Percentiles rank a stretch among this genome's conserved stretches.
Evolutionary conservation across 2,888 invertebrate species (phyloP).

Genomic region (Tholera decimalis): DNA sequence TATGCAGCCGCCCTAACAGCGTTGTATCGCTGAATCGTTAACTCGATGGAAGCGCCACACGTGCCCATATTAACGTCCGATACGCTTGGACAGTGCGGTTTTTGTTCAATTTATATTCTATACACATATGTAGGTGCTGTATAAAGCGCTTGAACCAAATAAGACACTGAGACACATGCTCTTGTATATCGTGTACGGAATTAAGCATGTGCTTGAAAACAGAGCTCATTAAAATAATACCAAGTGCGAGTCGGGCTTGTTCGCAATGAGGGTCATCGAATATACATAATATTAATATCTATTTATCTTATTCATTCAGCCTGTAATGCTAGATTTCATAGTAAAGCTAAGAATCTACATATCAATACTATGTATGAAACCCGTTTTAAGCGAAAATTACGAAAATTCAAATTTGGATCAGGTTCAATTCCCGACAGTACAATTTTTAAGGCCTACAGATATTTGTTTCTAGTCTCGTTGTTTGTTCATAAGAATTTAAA

Average conservation of each 20-base stretch:
- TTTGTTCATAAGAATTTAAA: too few relatives aligned
- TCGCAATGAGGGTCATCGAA: too few relatives aligned
- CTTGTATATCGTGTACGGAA: not conserved
- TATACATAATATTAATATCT: too few relatives aligned
- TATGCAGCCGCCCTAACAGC: slow-evolving; percentile 38
- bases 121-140: not conserved
- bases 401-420: too few relatives aligned
- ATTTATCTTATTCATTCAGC: too few relatives aligned
- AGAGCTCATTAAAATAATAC: not conserved
- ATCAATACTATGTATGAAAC: too few relatives aligned
- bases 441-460: too few relatives aligned
- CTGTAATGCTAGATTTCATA: too few relatives aligned
- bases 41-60: slow-evolving; percentile 57
- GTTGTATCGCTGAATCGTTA: slow-evolving; percentile 61
- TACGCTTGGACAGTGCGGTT: slow-evolving; percentile 63
- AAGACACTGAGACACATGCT: slow-evolving; percentile 7
- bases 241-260: not conserved
- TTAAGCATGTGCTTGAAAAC: not conserved
- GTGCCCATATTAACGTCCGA: slow-evolving; percentile 64
- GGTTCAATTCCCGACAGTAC: too few relatives aligned
- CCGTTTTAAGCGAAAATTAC: too few relatives aligned
- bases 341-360: too few relatives aligned
- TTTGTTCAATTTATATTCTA: slow-evolving; percentile 60
- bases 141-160: not conserved
- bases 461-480: too few relatives aligned